These are phyloP conservation scores for Hyposoter dolosus DNA, from an alignment of 2,888 invertebrate species.

Conservation along the genomic window DNA sequence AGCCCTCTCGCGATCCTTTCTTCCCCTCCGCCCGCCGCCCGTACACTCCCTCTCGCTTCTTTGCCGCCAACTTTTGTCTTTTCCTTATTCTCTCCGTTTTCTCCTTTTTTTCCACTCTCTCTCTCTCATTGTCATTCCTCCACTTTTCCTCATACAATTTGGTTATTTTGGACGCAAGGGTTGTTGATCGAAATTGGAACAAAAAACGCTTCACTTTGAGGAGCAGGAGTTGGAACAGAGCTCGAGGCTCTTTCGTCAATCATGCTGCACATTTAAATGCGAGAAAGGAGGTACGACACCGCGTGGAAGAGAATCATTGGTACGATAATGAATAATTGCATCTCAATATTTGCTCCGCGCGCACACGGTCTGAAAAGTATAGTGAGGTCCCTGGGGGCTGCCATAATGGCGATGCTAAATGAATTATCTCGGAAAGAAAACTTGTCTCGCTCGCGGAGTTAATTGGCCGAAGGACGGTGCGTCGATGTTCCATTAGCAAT, in stretches of 20 bases:
- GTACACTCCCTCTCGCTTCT: constrained; percentile 68
- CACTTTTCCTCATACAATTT: not conserved
- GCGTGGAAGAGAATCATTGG: not conserved
- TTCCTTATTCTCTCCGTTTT: constrained; percentile 80
- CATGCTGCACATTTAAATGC: not conserved
- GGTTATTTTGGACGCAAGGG: not conserved
- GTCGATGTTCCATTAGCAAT: constrained; percentile 68
- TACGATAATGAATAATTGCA: not conserved
- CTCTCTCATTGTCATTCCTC: constrained; percentile 78
- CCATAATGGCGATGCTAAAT: constrained; percentile 32
- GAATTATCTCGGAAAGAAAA: constrained; percentile 44
- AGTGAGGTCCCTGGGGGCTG: constrained; percentile 14
- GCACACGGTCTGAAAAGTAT: not conserved
- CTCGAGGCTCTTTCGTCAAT: not conserved
- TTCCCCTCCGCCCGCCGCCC: constrained; percentile 49
- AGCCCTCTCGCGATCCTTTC: constrained; percentile 59
- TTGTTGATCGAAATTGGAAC: not conserved
- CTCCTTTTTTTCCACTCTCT: constrained; percentile 68
- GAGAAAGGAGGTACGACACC: not conserved
- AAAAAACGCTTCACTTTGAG: not conserved
- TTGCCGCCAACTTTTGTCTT: constrained; percentile 80
- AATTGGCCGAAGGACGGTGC: constrained; percentile 66
- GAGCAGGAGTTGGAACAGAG: not conserved
- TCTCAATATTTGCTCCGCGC: not conserved
- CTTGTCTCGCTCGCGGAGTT: constrained; percentile 52